These are phyloP conservation scores for Pseudolycoriella hygida DNA, from an alignment of 2,888 invertebrate species.

Conservation along the genomic window DNA sequence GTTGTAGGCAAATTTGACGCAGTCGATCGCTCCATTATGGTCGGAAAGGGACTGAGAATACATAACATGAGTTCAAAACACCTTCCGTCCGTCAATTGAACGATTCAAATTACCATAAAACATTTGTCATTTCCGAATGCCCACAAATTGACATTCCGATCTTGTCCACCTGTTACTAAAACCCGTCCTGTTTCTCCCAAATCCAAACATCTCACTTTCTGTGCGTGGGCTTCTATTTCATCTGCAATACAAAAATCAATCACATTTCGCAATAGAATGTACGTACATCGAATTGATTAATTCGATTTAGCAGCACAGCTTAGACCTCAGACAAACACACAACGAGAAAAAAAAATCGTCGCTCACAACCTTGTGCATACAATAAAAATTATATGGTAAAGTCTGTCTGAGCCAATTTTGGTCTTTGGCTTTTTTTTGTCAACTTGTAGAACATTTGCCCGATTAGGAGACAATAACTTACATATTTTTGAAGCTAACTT, in stretches of 20 bases:
- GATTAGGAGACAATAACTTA: constrained; percentile 17
- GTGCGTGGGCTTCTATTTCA: constrained; percentile 29
- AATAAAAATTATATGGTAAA: too few species aligned
- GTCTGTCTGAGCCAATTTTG: neutral
- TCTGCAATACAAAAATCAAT: constrained; percentile 15
- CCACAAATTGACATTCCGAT: constrained; percentile 95
- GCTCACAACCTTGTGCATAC: constrained; percentile 11
- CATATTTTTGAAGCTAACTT: constrained; percentile 28
- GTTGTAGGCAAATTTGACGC: constrained; percentile 84
- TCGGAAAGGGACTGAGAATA: constrained; percentile 67
- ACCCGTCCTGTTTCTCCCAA: constrained; percentile 29
- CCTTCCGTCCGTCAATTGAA: neutral
- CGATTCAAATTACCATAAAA: constrained; percentile 54
- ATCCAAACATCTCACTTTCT: constrained; percentile 27
- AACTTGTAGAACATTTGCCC: neutral
- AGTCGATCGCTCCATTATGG: constrained; percentile 85
- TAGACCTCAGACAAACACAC: neutral
- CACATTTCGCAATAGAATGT: neutral
- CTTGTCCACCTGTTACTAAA: constrained; percentile 64
- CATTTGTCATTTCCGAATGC: constrained; percentile 89
- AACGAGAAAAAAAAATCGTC: neutral
- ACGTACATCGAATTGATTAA: neutral
- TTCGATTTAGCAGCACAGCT: neutral
- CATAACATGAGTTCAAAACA: constrained; percentile 1
- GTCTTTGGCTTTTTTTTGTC: neutral